These are phyloP conservation scores for Scrobipalpa costella DNA, from an alignment of 2,888 invertebrate species.

Conservation along the genomic window DNA sequence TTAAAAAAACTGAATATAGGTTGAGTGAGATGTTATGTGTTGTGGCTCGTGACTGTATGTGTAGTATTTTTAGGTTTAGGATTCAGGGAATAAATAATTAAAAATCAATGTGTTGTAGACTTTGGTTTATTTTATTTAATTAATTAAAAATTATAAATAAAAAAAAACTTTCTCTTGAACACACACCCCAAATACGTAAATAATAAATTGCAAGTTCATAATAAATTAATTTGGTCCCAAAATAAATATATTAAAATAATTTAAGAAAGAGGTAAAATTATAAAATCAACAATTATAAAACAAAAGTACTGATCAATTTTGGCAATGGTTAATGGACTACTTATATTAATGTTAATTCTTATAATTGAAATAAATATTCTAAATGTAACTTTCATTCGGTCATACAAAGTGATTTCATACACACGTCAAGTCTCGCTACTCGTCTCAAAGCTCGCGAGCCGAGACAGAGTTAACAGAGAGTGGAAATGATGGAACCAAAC, in stretches of 20 bases:
- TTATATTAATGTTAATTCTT: conserved; percentile 70
- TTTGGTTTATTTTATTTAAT: conserved; percentile 81
- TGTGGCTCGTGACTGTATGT: no score
- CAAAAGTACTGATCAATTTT: conserved; percentile 78
- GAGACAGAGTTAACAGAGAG: conserved; percentile 57
- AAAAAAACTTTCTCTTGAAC: conserved; percentile 73
- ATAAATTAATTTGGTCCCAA: conserved; percentile 82
- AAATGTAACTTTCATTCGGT: conserved; percentile 66
- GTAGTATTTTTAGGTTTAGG: no score
- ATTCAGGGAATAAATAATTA: conserved; percentile 54
- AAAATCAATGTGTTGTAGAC: conserved; percentile 75
- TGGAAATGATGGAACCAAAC: conserved; percentile 57
- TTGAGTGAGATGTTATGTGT: no score
- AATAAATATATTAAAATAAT: conserved; percentile 76
- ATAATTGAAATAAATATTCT: conserved; percentile 72
- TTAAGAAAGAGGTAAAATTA: conserved; percentile 66
- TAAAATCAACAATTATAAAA: conserved; percentile 67
- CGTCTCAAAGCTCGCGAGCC: conserved; percentile 41
- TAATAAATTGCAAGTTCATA: conserved; percentile 67
- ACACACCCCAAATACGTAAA: conserved; percentile 74
- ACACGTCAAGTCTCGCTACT: conserved; percentile 47
- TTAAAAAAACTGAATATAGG: no score
- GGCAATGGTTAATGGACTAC: conserved; percentile 77
- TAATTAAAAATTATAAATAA: conserved; percentile 80
- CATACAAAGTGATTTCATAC: conserved; percentile 59